A percentile compares a stretch with the other conserved stretches of the same genome.
Evolutionary conservation across 2,888 invertebrate genomes (phyloP).

Genomic region (Eilema caniola): DNA sequence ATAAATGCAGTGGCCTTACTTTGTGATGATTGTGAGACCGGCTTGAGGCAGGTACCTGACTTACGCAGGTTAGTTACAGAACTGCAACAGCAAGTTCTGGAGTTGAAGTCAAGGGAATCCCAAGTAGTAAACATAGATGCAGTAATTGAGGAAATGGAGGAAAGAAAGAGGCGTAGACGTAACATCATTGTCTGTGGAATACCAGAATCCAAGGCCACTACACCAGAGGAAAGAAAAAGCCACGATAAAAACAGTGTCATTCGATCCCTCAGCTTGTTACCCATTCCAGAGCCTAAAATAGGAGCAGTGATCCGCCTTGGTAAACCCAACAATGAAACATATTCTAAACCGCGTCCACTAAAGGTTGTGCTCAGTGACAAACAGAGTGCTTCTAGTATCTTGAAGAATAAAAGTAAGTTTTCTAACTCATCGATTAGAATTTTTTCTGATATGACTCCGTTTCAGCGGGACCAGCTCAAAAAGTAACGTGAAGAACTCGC

Average conservation of each 20-base stretch:
- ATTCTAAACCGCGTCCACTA: neutral
- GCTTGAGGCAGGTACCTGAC: slow-evolving; percentile 1
- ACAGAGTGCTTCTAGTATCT: neutral
- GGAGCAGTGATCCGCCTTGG: neutral
- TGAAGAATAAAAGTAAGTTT: too few relatives aligned
- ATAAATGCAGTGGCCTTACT: too few relatives aligned
- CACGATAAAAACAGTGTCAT: neutral
- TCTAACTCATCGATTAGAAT: too few relatives aligned
- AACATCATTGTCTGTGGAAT: too few relatives aligned
- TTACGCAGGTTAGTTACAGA: slow-evolving; percentile 10
- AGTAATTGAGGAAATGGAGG: too few relatives aligned
- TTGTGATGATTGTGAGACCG: neutral
- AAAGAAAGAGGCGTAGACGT: too few relatives aligned
- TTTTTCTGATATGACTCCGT: too few relatives aligned
- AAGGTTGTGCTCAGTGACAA: neutral
- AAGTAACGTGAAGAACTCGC: too few relatives aligned
- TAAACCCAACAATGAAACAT: neutral
- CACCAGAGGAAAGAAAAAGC: neutral
- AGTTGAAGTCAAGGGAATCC: too few relatives aligned
- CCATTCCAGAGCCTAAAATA: neutral
- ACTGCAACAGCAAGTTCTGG: neutral
- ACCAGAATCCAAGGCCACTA: neutral
- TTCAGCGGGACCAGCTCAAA: too few relatives aligned
- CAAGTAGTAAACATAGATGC: too few relatives aligned
- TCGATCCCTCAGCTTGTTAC: neutral